phyloP scores from a whole-genome alignment of 37 sponge, comb jelly and placozoan species.

The Chondrosia reniformis region DNA sequence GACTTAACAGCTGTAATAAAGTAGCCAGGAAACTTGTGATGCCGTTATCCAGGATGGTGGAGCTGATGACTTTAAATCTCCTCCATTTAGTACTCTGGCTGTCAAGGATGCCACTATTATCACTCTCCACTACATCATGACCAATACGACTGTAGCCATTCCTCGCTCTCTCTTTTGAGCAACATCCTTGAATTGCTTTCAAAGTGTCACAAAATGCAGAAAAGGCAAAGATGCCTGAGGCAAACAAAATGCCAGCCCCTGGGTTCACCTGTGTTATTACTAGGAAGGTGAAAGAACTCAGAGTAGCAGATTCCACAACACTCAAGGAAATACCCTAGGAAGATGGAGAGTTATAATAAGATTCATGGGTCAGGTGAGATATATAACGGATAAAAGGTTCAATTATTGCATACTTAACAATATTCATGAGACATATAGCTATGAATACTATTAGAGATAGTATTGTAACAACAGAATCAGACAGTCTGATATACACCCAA shows the following conservation, averaged over 20 bases:
- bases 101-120: too few relatives aligned
- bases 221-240: conserved; percentile 35
- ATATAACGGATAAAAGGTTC: too few relatives aligned
- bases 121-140: too few relatives aligned
- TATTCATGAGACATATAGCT: background rate
- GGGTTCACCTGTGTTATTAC: conserved; percentile 36
- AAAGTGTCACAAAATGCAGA: too few relatives aligned
- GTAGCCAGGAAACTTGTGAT: conserved; percentile 7
- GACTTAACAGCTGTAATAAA: conserved; percentile 27
- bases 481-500: background rate
- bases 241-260: conserved; percentile 25
- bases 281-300: conserved; percentile 38
- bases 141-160: background rate
- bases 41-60: conserved; percentile 22
- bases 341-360: too few relatives aligned
- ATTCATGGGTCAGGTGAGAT: too few relatives aligned
- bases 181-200: too few relatives aligned
- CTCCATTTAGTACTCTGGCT: too few relatives aligned
- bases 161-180: background rate
- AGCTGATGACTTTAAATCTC: too few relatives aligned
- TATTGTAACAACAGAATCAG: background rate
- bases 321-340: background rate
- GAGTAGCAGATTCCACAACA: conserved; percentile 5
- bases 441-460: background rate
- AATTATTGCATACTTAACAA: too few relatives aligned